Conservation (phyloP, 1,140 invertebrate genomes). For the Hyles euphorbiae region DNA sequence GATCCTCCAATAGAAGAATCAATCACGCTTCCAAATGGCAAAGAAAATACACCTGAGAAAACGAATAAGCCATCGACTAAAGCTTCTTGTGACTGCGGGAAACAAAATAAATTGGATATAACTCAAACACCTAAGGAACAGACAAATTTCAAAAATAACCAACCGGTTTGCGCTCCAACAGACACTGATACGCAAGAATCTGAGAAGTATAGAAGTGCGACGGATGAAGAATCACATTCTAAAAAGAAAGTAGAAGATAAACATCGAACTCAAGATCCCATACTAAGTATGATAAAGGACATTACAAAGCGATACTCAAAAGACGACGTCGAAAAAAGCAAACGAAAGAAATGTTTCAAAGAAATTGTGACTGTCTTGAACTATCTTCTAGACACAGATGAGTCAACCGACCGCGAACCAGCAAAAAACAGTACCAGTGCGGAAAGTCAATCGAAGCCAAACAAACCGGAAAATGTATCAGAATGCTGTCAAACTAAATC, state of each 20-base stretch:
- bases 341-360: slow-evolving; percentile 60
- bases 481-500: slow-evolving; percentile 8
- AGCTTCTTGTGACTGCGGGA: too few species aligned
- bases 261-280: slow-evolving; percentile 28
- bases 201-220: too few species aligned
- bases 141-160: too few species aligned
- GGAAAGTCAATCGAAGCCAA: slow-evolving; percentile 12
- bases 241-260: too few species aligned
- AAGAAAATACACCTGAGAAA: background rate
- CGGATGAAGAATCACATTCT: too few species aligned
- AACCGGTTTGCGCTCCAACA: too few species aligned
- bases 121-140: too few species aligned
- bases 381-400: slow-evolving; percentile 61
- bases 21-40: too few species aligned
- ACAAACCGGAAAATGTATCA: background rate
- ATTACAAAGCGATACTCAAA: slow-evolving; percentile 63
- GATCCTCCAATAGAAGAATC: too few species aligned
- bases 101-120: too few species aligned
- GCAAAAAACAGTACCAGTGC: slow-evolving; percentile 19
- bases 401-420: slow-evolving; percentile 40
- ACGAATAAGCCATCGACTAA: background rate
- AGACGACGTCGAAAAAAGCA: slow-evolving; percentile 43
- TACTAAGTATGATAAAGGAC: slow-evolving; percentile 52
- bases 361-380: slow-evolving; percentile 58
- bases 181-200: too few species aligned